Base-by-base conservation (phyloP, 2,113 vertebrate species). In the Brienomyrus brachyistius region DNA sequence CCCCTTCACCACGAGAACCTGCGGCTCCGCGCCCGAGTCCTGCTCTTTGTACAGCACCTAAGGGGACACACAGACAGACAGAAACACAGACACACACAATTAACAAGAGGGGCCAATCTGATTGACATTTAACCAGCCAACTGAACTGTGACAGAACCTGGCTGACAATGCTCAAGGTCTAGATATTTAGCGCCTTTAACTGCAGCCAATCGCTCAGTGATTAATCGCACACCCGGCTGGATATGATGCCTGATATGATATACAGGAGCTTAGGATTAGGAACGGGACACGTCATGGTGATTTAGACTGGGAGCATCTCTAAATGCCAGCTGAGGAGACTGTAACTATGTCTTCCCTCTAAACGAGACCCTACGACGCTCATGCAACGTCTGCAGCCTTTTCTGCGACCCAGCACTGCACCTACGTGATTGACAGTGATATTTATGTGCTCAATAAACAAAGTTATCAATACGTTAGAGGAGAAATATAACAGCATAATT, bases 41-140 rank as follows among this genome's bases (percentile, higher is more conserved):
- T 95, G 94, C 91, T 95, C 94, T 80, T 91, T 95, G 94, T 95
- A 98, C 89, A 97, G 94, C 88, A 99, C 93, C 98, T 99, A 93
- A 2, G 89, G 91, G 21, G 35, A 2, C 21, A 23, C 3, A 27
- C 47, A 87, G n/a, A 54, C 59, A 91, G 0, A 47, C 50, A 88
- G 31, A 13, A 88, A n/a, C 50, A 48, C 27, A 85, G 23, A 70
- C 59, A 27, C 52, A 51, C 77, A 89, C 83, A 91, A 93, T 93
- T 88, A 91, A 92, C 87, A 91, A 83, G 51, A 51, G 83, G 82
- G 54, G 66, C 48, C 84, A 90, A 87, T 56, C 48, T 52, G 47
- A 66, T 40, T 80, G 89, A 56, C 84, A 31, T 52, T 87, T 54
- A 31, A 31, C 84, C 13, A 5, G 35, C 47, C 84, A 66, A 80